phyloP scores from a whole-genome alignment of 2,888 invertebrate species.

The Hirtodrosophila histrioides region DNA sequence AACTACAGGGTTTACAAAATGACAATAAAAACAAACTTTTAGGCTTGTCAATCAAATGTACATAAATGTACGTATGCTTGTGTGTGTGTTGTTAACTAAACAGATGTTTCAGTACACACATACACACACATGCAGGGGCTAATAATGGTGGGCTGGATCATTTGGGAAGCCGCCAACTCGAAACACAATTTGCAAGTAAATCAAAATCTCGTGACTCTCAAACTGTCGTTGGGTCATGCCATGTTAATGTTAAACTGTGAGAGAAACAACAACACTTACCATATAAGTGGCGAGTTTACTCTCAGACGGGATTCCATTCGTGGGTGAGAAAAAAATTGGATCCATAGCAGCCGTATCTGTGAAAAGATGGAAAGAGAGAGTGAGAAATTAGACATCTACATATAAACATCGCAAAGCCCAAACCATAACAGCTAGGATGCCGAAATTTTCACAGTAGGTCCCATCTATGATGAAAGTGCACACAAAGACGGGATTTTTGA shows the following conservation, averaged over 20 bases:
- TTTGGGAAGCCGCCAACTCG: slow-evolving; percentile 11
- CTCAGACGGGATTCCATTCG: slow-evolving; percentile 91
- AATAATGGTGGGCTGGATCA: slow-evolving; percentile 29
- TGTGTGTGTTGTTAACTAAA: slow-evolving; percentile 37
- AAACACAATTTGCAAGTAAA: slow-evolving; percentile 15
- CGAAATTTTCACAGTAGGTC: too few relatives aligned
- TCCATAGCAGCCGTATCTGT: slow-evolving; percentile 87
- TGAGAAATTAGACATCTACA: too few relatives aligned
- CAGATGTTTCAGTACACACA: slow-evolving; percentile 15
- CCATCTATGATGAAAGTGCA: too few relatives aligned
- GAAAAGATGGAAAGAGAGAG: slow-evolving; percentile 50
- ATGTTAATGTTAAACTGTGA: slow-evolving; percentile 16
- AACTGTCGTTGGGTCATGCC: slow-evolving; percentile 29
- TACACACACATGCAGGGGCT: neutral
- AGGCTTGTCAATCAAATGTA: neutral
- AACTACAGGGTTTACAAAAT: too few relatives aligned
- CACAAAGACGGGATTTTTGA: too few relatives aligned
- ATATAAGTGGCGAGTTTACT: slow-evolving; percentile 94
- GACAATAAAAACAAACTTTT: too few relatives aligned
- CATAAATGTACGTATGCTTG: slow-evolving; percentile 4
- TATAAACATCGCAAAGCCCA: too few relatives aligned
- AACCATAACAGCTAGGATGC: too few relatives aligned
- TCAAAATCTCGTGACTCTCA: slow-evolving; percentile 8
- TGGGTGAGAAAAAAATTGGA: slow-evolving; percentile 89
- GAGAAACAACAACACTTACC: slow-evolving; percentile 85